Evolutionary conservation across 2,797 vertebrate genomes (phyloP), one percentile per base, ranked within the genome.

Genomic region (Melanotaenia maccullochi): DNA sequence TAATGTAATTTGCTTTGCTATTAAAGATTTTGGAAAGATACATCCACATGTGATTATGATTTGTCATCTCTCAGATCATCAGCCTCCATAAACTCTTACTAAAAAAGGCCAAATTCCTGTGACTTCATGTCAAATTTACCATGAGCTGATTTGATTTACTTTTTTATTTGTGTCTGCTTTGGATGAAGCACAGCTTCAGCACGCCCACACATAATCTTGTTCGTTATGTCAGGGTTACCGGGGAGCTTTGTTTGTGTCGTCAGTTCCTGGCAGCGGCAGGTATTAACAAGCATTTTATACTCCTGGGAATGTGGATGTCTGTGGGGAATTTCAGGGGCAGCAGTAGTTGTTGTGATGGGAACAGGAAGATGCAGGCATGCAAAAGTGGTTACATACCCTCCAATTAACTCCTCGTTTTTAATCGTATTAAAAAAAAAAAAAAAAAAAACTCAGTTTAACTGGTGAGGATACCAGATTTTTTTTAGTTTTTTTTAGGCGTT

Each of bases 1-100:
- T 75, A 85, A 87, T 85, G 52, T 54, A 84, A 87, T 91, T 85
- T 82, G 67, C 62, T 78, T 78, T 82, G 69, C 76, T 70, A 63
- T 87, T 83, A 76, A 44, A 66, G 57, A 51, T 73, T 33, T 81
- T 83, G 76, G 74, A 84, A 70, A 68, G 62, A 71, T 18, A 71
- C 58, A 30, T 79, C 69, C 63, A 70, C 73, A 75, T 73, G 30
- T 75, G 77, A 89, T 76, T 75, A 72, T 69, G 75, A 76, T 85
- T 81, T 87, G 58, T 82, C 72, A 83, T 80, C 38, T 60, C 42
- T 40, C 47, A 24, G 14, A 63, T 60, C 62, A 75, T 83, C 71
- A 65, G 5, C 70, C 70, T 78, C 20, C 38, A 55, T 71, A 67
- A 75, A 83, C 28, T 6, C 79, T 32, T 9, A 49, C 67, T 62